A percentile compares a stretch with the other conserved stretches of the same genome.
Conservation (phyloP, 2,888 invertebrate genomes). For the Proisotoma minuta region DNA sequence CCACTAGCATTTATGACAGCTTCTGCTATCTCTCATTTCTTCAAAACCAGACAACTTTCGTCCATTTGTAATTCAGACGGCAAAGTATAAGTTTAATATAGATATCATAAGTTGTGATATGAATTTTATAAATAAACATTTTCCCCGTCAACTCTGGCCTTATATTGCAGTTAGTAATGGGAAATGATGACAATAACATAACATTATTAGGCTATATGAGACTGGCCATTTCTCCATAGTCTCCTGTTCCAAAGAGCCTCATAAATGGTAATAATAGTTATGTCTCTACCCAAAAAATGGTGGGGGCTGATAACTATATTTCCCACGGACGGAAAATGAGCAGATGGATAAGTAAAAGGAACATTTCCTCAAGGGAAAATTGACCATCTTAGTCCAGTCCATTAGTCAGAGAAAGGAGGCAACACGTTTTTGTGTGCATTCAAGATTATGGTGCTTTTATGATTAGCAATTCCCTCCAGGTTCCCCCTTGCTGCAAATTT, state of each 20-base stretch:
- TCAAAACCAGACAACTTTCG: too few relatives aligned
- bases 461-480: constrained; percentile 1
- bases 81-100: too few relatives aligned
- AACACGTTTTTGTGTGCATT: neutral
- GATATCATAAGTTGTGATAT: too few relatives aligned
- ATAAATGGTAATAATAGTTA: constrained; percentile 2
- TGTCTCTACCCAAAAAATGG: neutral
- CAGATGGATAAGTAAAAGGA: neutral
- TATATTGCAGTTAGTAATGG: neutral
- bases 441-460: neutral
- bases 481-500: neutral
- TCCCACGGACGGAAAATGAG: neutral
- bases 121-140: too few relatives aligned
- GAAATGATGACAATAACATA: too few relatives aligned
- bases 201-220: neutral
- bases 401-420: neutral
- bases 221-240: neutral
- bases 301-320: neutral
- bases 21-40: too few relatives aligned
- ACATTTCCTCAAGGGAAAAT: neutral
- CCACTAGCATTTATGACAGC: too few relatives aligned
- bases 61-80: too few relatives aligned
- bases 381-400: neutral
- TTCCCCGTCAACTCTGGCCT: neutral
- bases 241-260: neutral